These are phyloP conservation scores for Melanerpes aurifrons DNA, from an alignment of 2,113 vertebrate genomes.

Conservation along the genomic window DNA sequence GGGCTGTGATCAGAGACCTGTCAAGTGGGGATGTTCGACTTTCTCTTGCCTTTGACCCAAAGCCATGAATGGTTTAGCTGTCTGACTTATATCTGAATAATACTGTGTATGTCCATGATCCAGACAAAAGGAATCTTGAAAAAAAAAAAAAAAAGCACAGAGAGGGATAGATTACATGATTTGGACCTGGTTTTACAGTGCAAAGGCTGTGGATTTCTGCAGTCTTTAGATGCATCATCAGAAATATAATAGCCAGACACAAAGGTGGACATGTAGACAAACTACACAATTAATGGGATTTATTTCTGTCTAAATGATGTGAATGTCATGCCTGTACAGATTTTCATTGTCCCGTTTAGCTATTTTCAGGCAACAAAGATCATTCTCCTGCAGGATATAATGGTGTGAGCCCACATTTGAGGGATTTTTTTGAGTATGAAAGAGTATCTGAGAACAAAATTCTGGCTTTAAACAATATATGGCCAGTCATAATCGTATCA, in stretches of 20 bases:
- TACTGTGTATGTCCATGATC: fast-evolving
- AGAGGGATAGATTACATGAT: neutral
- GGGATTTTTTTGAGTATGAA: neutral
- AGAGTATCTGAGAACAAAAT: constrained; percentile 12
- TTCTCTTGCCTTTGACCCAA: neutral
- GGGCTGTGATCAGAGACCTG: neutral
- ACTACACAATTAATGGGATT: constrained; percentile 9
- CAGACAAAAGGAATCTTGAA: neutral
- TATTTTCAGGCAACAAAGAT: constrained; percentile 25
- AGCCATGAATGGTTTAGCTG: neutral
- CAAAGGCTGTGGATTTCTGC: neutral
- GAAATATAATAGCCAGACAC: neutral
- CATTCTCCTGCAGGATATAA: neutral
- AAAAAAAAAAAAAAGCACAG: neutral
- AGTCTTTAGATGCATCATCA: neutral
- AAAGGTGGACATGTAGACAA: neutral
- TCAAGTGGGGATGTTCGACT: fast-evolving
- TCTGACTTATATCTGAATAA: neutral
- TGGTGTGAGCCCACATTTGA: neutral
- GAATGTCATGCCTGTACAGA: neutral
- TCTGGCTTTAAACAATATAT: constrained; percentile 39
- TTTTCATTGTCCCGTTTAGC: neutral
- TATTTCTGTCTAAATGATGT: neutral
- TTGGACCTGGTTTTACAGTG: neutral
- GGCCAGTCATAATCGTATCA: constrained; percentile 24